phyloP scores from a whole-genome alignment of 1,140 invertebrate genomes.

The Neodiprion lecontei region DNA sequence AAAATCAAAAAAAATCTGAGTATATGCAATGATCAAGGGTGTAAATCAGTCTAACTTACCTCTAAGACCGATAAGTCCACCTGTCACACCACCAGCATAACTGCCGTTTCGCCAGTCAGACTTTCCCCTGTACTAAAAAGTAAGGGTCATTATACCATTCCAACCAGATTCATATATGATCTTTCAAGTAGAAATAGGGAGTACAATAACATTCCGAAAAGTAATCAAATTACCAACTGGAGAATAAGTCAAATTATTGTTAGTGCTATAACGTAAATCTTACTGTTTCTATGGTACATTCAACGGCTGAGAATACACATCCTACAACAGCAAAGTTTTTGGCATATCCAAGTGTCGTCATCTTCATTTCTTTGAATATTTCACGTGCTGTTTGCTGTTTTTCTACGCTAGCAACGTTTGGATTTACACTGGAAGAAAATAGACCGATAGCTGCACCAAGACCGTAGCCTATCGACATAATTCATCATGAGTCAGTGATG shows the following conservation, averaged over 20 bases:
- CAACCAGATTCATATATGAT: background rate
- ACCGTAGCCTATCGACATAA: constrained; percentile 79
- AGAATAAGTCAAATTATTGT: constrained; percentile 21
- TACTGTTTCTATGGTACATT: constrained; percentile 92
- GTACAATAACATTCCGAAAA: constrained; percentile 12
- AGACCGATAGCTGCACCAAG: constrained; percentile 92
- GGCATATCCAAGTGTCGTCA: constrained; percentile 87
- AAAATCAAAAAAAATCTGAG: constrained; percentile 18
- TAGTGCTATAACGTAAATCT: constrained; percentile 37
- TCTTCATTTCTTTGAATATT: constrained; percentile 91
- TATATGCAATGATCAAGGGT: no score
- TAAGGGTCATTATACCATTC: constrained; percentile 26
- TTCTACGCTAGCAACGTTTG: constrained; percentile 79
- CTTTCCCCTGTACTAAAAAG: constrained; percentile 84
- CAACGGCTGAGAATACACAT: constrained; percentile 89
- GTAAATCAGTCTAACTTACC: constrained; percentile 60
- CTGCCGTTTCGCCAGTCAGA: constrained; percentile 97
- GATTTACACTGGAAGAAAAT: constrained; percentile 95
- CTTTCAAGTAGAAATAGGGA: constrained; percentile 11
- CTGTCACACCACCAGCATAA: constrained; percentile 91
- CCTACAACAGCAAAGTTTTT: constrained; percentile 98
- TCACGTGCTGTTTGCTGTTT: constrained; percentile 84
- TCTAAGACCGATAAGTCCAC: constrained; percentile 93
- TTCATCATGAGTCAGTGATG: constrained; percentile 5
- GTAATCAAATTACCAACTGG: constrained; percentile 13